Base-by-base conservation (phyloP, 2,888 invertebrate species). In the Ommatoiulus sabulosus region DNA sequence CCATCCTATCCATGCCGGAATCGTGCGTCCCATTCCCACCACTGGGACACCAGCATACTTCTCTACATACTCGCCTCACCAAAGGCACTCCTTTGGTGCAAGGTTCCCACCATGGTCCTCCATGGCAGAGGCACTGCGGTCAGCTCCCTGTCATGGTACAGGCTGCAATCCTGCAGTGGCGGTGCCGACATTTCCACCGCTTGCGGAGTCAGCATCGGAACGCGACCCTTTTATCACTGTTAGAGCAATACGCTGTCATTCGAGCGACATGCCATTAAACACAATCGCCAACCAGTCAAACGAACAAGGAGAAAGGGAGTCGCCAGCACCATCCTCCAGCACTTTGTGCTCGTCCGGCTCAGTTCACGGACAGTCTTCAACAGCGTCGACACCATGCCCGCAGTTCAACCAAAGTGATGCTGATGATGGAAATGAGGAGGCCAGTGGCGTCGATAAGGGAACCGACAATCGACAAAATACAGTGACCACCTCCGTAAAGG, bases 401-500 rank as follows among this genome's bases (percentile, higher is more conserved):
- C 5, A n/a, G 80, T 80, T 80, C 80, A 48, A 48, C 48, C 48
- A 7, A 10, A 48, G 12, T 12, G 48, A 48, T 10, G 48, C 8
- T 10, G 48, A 7, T 12, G 48, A 48, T 10, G 48, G 12, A 12
- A 48, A 7, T 80, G 80, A 80, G 8, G 80, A 15, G 1, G 20
- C 48, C 48, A 48, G 57, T 15, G 57, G 57, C 15, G 4, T 4
- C 57, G 57, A 57, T 12, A 57, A 57, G 17, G 57, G 15, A 0
- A 17, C 4, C 57, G 12, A 48, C 12, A 12, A 48, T 12, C 48
- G 7, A 10, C 57, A 10, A 10, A 17, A 17, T 0, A 17, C 10
- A 17, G 57, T 4, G 15, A 57, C 57, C 15, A 15, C 57, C 4
- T 57, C 57, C 10, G 57, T 63, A 24, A 89, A 90, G 92, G 95